Evolutionary conservation across 2,113 vertebrate genomes (phyloP), one percentile per base, ranked within the genome.

Genomic region (Acanthisitta chloris): DNA sequence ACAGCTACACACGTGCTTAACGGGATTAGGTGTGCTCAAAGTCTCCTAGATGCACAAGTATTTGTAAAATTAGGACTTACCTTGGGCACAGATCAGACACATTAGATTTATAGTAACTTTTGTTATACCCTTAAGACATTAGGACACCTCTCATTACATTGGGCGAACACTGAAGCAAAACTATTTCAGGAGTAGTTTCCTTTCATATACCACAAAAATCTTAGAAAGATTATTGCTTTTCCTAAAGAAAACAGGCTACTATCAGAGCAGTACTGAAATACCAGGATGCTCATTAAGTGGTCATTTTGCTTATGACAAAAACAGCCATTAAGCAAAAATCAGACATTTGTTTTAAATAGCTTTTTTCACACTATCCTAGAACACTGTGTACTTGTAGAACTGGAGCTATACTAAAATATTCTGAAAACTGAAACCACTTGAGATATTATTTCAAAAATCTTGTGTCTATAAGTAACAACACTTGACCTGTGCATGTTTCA

Each of bases 21-120:
- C 3, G 2, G 86, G 85, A 96, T 95, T 93, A 93, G 15, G 33
- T 10, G 1, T 57, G 92, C 82, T 88, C 90, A 49, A 82, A 94
- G 74, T 90, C 81, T 88, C 70, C 82, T 45, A 70, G 55, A 93
- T 84, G n/a, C 36, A 84, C 23, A 90, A 83, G 36, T 85, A 81
- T 88, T 81, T 49, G 17, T 74, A 92, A 96, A 96, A 94, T 88
- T 57, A 74, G 51, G 76, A 88, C 51, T 90, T 86, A 94, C 82
- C 67, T 95, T 89, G 43, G 43, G 52, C 77, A 81, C 31, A 73
- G 67, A 92, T 84, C 83, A 71, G 51, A 84, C 5, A 19, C n/a
- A 55, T n/a, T 81, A 64, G 64, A 58, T 65, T 74, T 71, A 58
- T 8, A 81, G 38, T 43, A 51, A 86, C 42, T 86, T 81, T 45